Evolutionary conservation across 2,113 vertebrate species (phyloP), one percentile per base, ranked within the genome.

Genomic region (Xyliphius kryptos): DNA sequence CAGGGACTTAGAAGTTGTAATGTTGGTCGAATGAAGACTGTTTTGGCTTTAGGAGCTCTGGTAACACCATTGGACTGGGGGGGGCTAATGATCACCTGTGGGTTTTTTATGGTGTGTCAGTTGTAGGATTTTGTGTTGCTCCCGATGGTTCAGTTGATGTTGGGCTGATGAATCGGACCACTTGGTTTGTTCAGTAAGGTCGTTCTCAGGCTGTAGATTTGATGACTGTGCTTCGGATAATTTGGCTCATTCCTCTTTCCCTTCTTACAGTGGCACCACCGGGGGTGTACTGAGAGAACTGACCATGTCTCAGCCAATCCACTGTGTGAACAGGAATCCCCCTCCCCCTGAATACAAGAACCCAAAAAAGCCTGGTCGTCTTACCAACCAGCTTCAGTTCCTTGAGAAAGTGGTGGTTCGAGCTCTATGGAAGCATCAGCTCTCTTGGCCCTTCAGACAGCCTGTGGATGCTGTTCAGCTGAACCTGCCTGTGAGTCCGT

Each of bases 391-490:
- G 26, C 87, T 98, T 3, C 91, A 91, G 62, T 96, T 90, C 78
- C 79, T 98, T 61, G 88, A 94, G 59, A 93, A 78, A 61, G 85
- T 91, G 58, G 90, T 91, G 49, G 74, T 97, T 69, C 91, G 86
- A 84, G 83, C 87, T 6, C 56, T 97, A 57, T 96, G 91, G 93
- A 86, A 59, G 36, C 93, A 98, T 74, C 81, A 83, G 2, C 91
- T 92, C 41, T 92, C 94, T 1, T 97, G 95, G 93, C 95, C 94
- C 0, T 98, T 98, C 77, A 92, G 87, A 5, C 84, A 89, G 46
- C 95, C 95, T 41, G 94, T 98, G n/a, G 94, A 98, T 77, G 94
- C 94, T 16, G 89, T 85, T 61, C 80, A 79, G 3, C 79, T 98
- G 26, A 79, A 85, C 51, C 82, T 98, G 61, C 95, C 95, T 56